Base-by-base conservation (phyloP, 2,113 vertebrate genomes). In the Pungitius pungitius region DNA sequence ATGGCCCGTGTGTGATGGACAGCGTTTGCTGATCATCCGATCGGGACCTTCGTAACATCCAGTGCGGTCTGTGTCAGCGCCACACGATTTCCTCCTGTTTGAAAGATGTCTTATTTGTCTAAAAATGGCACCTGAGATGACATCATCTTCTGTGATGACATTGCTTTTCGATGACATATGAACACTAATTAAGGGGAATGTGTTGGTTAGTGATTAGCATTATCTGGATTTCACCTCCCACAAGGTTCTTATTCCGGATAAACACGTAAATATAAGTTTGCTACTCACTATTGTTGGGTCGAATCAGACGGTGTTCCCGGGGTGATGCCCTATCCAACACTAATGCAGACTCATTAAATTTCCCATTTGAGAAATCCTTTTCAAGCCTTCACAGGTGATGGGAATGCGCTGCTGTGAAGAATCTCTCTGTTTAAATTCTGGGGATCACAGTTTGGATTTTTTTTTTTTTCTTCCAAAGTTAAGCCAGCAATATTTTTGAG, bases 401-500 rank as follows among this genome's bases (percentile, higher is more conserved):
- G 18, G 59, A 52, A 64, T 6, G 22, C 10, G 17, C 40, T 13
- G 56, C 79, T 55, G 52, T 39, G 42, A 65, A 86, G 73, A 77
- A 49, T 27, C 58, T 79, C 56, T 71, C 47, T 55, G 64, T 85
- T 85, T 80, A 78, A 85, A 85, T 84, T 87, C 69, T 26, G 60
- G 71, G 72, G 65, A 83, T 86, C 52, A 49, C 56, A 49, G 61
- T 81, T 77, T 68, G 51, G 64, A 51, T 3, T 59, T 63, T 47
- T 49, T 40, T 33, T 37, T 43, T 18, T 33, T 27, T 40, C n/a
- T 37, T 24, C 4, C 35, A 70, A 66, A 69, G 78, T 86, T 87
- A 83, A 89, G 80, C 78, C 26, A 30, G 59, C 73, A 80, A 87
- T 89, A 84, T 87, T 84, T 82, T 47, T 14, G 56, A 72, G 89